Evolutionary conservation across 2,113 vertebrate species (phyloP).

Genomic region (Tenrec ecaudatus): DNA sequence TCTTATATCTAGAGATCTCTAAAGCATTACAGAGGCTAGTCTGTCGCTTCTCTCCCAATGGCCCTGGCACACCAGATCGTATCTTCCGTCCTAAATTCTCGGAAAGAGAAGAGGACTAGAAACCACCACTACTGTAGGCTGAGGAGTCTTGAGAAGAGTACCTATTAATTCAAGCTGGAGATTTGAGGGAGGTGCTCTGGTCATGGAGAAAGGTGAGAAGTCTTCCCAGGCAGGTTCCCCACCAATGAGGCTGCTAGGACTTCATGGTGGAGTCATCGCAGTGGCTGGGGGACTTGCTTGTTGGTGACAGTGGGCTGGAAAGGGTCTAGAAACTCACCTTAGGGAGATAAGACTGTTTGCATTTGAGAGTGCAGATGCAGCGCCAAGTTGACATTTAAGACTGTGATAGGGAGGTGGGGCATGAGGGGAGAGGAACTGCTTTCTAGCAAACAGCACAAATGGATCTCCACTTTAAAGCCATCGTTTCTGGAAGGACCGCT

Average conservation of each 20-base stretch:
- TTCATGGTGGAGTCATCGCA: neutral
- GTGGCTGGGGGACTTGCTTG: neutral
- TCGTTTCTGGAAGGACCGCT: constrained; percentile 59
- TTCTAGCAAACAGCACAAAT: neutral
- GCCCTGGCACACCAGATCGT: neutral
- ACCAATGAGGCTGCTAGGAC: neutral
- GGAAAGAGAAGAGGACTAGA: neutral
- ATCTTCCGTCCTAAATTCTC: neutral
- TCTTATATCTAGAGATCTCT: neutral
- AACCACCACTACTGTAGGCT: neutral
- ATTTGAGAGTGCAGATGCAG: neutral
- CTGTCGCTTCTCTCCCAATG: neutral
- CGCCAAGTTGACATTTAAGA: neutral
- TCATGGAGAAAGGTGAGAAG: neutral
- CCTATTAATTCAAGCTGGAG: rapidly evolving
- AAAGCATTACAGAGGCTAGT: neutral
- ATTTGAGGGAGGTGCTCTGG: neutral
- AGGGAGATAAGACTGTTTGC: neutral
- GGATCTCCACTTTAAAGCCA: neutral
- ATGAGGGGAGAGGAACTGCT: neutral
- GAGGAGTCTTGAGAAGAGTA: neutral
- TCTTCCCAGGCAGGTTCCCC: neutral
- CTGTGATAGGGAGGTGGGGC: neutral
- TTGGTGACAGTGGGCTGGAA: neutral
- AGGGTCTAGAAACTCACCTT: neutral